Base-by-base conservation (phyloP, 1,140 invertebrate species). In the Hyles euphorbiae region DNA sequence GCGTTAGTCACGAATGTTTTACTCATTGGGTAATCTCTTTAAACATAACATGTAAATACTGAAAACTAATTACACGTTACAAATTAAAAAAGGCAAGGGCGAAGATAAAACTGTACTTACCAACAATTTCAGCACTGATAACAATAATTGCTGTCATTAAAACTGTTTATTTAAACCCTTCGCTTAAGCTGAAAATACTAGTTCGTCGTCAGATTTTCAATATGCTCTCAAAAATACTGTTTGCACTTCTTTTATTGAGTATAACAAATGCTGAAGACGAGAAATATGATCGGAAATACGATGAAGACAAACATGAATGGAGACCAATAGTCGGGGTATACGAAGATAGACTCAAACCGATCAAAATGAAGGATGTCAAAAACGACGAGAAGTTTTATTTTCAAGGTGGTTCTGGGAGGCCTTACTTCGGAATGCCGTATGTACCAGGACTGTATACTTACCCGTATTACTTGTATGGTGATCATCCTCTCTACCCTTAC, bases 401-500 rank as follows among this genome's bases (percentile, higher is more conserved):
- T 40, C 49, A 60, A 32, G 43, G 40, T 53, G 58, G 12, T 2
- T 32, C 33, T 40, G 56, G 58, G 10, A 67, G 59, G 22, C 62
- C 66, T 0, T 69, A 57, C 33, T 10, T 47, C 5, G 53, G 51
- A 0, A 8, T 56, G 3, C 47, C 59, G 9, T 63, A 60, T 49
- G 48, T 58, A n/a, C 52, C 50, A 40, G 63, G 60, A 32, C 33
- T 68, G 2, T 65, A 68, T 45, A 66, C 71, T 36, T 58, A 55
- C 43, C 71, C 71, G 8, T 67, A 67, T 40, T 72, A 60, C 43
- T 56, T 51, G 12, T 65, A 61, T 32, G 60, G 55, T 32, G 65
- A 65, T 11, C 36, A 5, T 58, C 8, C 61, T 33, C 49, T 66
- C 46, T 60, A 54, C 9, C 52, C 5, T 8, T 36, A 49, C 33